Base-by-base conservation (phyloP, 1,140 invertebrate genomes). In the Tribolium madens region DNA sequence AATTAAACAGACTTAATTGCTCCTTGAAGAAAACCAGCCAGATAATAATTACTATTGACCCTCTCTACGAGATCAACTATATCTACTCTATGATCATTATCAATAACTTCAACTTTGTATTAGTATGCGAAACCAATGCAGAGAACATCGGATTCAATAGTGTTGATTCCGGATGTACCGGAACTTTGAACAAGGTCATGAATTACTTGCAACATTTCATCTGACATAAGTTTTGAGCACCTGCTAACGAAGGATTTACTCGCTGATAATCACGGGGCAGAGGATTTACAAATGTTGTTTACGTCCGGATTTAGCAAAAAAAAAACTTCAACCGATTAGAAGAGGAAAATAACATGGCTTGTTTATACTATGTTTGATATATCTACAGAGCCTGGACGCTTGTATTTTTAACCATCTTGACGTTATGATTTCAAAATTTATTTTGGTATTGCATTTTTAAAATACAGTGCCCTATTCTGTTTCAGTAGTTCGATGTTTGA, bases 1-100 rank as follows among this genome's bases (percentile, higher is more conserved):
- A 33, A 64, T 33, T 64, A 33, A 64, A 33, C 57, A 26, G 26
- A 26, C 18, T 64, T 64, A 64, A 64, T 64, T 64, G 57, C 52
- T 57, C 18, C 17, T 4, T 17, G 9, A 21, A 57, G 52, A 57
- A 57, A 57, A 57, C 17, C 6, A 4, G 10, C 9, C 17, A 57
- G 14, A 57, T 18, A 18, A n/a, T 21, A 12, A n/a, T 52, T 10
- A 57, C 52, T 57, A 57, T 57, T 57, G 52, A 57, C 52, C 52
- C 15, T 21, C 52, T 26, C 10, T 57, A n/a, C 52, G 6, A 21
- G 17, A 57, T 57, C 52, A 21, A 26, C 52, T 57, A n/a, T 9
- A 57, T 57, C 18, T 18, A 21, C 52, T 3, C 52, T 57, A 5
- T n/a, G 17, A 18, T n/a, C n/a, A n/a, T 21, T 57, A 21, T 57